Conservation (phyloP, 2,888 invertebrate species). For the Perithous albicinctus region DNA sequence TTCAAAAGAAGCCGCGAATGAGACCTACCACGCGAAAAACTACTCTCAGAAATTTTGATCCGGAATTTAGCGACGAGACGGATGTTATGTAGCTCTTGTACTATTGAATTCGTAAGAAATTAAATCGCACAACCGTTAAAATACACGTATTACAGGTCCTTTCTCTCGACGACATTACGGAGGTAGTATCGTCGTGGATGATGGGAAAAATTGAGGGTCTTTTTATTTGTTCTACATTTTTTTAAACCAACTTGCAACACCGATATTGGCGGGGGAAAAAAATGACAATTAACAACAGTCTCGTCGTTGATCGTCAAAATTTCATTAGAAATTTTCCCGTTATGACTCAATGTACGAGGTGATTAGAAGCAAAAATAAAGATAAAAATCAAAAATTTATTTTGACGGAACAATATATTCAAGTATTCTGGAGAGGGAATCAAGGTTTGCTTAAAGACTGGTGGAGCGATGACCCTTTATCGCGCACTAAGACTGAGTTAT, state of each 20-base stretch:
- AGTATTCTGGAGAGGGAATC: neutral
- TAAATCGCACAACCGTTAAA: neutral
- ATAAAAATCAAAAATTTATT: conserved; percentile 7
- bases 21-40: conserved; percentile 58
- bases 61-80: conserved; percentile 75
- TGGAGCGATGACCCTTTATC: conserved; percentile 25
- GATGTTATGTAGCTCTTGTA: conserved; percentile 51
- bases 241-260: too few species aligned
- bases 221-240: too few species aligned
- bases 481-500: conserved; percentile 46
- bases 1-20: conserved; percentile 35
- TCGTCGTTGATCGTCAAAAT: conserved; percentile 47
- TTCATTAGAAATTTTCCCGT: conserved; percentile 44
- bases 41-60: conserved; percentile 63
- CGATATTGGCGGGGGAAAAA: too few species aligned
- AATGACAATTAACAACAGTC: neutral
- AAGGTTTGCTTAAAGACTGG: conserved; percentile 42
- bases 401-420: neutral
- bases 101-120: neutral
- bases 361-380: too few species aligned
- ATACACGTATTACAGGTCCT: neutral
- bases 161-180: neutral
- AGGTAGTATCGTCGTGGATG: neutral
- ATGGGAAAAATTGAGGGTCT: neutral
- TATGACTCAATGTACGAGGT: conserved; percentile 30